Evolutionary conservation across 2,888 invertebrate species (phyloP).

Genomic region (Schrankia costaestrigalis): DNA sequence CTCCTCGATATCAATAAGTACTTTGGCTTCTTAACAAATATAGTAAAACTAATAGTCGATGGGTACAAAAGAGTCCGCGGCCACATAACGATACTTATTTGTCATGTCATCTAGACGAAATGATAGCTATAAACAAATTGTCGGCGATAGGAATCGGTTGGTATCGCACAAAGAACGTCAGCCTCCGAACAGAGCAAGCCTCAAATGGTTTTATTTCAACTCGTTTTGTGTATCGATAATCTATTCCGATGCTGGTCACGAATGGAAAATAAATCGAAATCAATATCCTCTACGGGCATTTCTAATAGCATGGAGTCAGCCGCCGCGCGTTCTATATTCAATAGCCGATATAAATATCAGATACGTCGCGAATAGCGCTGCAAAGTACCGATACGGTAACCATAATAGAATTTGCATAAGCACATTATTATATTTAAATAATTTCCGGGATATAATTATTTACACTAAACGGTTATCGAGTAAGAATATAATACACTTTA

Average conservation of each 20-base stretch:
- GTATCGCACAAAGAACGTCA: constrained; percentile 40
- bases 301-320: constrained; percentile 54
- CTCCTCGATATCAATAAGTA: too few species aligned
- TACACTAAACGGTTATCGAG: too few species aligned
- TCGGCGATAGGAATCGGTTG: constrained; percentile 32
- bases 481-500: too few species aligned
- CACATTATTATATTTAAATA: constrained; percentile 24
- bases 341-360: constrained; percentile 11
- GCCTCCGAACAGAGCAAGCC: constrained; percentile 27
- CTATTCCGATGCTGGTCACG: constrained; percentile 62
- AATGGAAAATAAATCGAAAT: constrained; percentile 72
- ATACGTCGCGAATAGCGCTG: constrained; percentile 11
- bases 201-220: constrained; percentile 34
- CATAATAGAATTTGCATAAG: constrained; percentile 33
- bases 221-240: constrained; percentile 57
- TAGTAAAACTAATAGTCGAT: too few species aligned
- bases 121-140: constrained; percentile 44
- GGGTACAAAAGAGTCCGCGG: constrained; percentile 16
- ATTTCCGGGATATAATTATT: constrained; percentile 40
- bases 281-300: constrained; percentile 62
- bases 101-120: constrained; percentile 37
- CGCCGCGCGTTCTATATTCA: constrained; percentile 37
- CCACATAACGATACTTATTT: constrained; percentile 32
- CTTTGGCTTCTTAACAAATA: too few species aligned
- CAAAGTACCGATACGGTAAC: constrained; percentile 25